Percentiles rank a stretch among this genome's conserved stretches.
Conservation (phyloP, 2,888 invertebrate genomes). For the Drosophila fungiperda region DNA sequence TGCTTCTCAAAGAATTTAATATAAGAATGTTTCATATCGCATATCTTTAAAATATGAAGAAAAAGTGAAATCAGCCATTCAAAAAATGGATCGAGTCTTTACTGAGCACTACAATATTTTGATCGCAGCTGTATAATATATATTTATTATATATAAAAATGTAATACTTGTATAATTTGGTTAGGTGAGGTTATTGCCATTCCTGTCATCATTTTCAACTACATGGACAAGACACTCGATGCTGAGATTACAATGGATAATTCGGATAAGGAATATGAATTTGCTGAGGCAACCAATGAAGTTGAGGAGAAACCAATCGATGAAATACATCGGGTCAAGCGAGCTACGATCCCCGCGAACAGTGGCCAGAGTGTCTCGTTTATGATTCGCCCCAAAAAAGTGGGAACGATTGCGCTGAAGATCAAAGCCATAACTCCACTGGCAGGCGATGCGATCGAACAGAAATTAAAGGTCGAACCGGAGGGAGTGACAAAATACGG, state of each 20-base stretch:
- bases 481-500: conserved; percentile 92
- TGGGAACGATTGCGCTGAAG: conserved; percentile 91
- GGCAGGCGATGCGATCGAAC: conserved; percentile 92
- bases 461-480: conserved; percentile 91
- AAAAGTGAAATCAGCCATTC: neutral
- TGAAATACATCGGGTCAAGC: conserved; percentile 79
- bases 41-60: neutral
- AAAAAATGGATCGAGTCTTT: neutral
- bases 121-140: neutral
- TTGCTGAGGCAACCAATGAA: conserved; percentile 92
- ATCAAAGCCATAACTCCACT: conserved; percentile 90
- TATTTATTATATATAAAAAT: neutral
- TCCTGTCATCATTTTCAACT: conserved; percentile 95
- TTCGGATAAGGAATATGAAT: conserved; percentile 91
- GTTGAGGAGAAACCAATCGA: conserved; percentile 89
- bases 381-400: conserved; percentile 90
- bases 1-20: neutral
- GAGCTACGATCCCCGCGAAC: conserved; percentile 89
- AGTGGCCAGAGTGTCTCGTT: conserved; percentile 93
- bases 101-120: neutral
- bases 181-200: conserved; percentile 95
- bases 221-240: conserved; percentile 90
- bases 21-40: neutral
- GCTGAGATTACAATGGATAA: conserved; percentile 95
- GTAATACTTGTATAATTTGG: neutral